A percentile compares a stretch with the other conserved stretches of the same genome.
Conservation (phyloP, 2,888 invertebrate genomes). For the Standfussiana lucernea region DNA sequence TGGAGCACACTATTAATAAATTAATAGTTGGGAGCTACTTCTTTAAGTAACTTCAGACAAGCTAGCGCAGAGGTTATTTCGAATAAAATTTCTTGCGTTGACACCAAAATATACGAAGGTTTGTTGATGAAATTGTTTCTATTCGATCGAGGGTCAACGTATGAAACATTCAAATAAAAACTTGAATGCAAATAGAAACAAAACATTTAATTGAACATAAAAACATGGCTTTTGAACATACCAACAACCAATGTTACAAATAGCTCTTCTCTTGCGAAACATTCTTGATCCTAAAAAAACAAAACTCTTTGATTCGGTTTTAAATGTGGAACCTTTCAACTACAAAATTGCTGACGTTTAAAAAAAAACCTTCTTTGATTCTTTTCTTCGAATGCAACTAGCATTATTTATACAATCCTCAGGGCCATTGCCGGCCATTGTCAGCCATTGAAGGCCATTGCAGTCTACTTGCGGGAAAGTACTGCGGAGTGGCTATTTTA, state of each 20-base stretch:
- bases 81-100: not conserved
- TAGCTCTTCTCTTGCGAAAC: not conserved
- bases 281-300: not conserved
- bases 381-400: not conserved
- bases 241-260: slow-evolving; percentile 3
- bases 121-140: not conserved
- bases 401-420: slow-evolving; percentile 50
- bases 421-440: slow-evolving; percentile 28
- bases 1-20: not conserved
- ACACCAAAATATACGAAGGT: not conserved
- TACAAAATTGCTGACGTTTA: not conserved
- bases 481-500: slow-evolving; percentile 37
- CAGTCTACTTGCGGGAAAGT: slow-evolving; percentile 25
- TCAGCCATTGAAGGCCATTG: slow-evolving; percentile 25
- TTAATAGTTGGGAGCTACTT: not conserved
- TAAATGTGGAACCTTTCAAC: not conserved
- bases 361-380: too few relatives aligned
- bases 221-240: not conserved
- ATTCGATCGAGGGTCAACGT: not conserved
- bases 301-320: not conserved
- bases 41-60: not conserved
- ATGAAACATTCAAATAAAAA: not conserved
- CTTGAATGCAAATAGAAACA: not conserved
- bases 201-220: not conserved
- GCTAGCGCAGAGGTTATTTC: not conserved